Percentiles rank a stretch among this genome's conserved stretches.
Conservation (phyloP, 2,888 invertebrate genomes). For the Platycnemis pennipes region DNA sequence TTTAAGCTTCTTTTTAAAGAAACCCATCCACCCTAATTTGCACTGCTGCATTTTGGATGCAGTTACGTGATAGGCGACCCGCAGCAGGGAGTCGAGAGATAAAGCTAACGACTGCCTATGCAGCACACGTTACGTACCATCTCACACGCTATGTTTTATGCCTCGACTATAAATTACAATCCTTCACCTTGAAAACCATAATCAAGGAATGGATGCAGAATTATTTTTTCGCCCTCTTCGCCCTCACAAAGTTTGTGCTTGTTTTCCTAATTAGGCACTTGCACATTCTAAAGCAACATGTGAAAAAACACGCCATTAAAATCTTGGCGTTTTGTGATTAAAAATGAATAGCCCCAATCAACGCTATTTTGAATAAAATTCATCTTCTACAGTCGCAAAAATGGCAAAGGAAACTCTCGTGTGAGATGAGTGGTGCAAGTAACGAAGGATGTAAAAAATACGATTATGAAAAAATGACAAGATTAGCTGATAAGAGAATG, state of each 20-base stretch:
- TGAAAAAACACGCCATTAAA: no score
- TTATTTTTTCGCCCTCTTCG: not conserved
- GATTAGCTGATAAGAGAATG: no score
- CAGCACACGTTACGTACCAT: not conserved
- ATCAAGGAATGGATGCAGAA: not conserved
- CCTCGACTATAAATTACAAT: not conserved
- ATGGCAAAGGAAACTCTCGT: no score
- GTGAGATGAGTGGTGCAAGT: no score
- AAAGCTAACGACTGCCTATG: not conserved
- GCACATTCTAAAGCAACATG: no score
- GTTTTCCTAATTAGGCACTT: not conserved
- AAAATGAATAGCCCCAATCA: no score
- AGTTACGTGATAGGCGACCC: not conserved
- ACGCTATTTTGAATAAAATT: no score
- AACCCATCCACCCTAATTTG: constrained; percentile 19
- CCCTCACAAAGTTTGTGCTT: not conserved
- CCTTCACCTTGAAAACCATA: not conserved
- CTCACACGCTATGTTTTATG: not conserved
- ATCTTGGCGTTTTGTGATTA: no score
- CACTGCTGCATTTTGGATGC: not conserved
- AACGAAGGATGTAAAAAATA: no score
- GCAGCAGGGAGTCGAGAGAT: not conserved
- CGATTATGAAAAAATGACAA: no score
- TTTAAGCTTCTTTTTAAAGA: not conserved
- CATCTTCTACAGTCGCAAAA: no score